A percentile compares a stretch with the other conserved stretches of the same genome.
Evolutionary conservation across 2,113 vertebrate genomes (phyloP).

Genomic region (Elephantulus edwardii): DNA sequence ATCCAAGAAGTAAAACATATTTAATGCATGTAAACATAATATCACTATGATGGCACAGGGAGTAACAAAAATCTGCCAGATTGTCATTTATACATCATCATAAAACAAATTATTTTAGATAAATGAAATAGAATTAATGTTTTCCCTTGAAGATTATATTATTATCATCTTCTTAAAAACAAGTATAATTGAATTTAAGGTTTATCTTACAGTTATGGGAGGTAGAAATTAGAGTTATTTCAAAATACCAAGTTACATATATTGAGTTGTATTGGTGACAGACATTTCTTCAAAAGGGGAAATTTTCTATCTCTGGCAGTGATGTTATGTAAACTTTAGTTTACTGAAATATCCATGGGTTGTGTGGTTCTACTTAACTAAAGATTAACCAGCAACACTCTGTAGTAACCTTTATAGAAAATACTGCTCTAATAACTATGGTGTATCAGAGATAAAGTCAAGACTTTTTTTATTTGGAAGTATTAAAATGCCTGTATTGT

Average conservation of each 20-base stretch:
- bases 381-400: neutral
- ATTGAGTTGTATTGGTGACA: neutral
- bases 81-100: conserved; percentile 43
- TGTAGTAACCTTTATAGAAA: neutral
- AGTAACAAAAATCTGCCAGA: neutral
- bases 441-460: neutral
- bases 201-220: neutral
- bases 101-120: conserved; percentile 48
- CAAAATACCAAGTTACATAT: conserved; percentile 42
- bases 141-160: conserved; percentile 32
- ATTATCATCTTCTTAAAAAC: conserved; percentile 38
- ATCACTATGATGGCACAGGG: neutral
- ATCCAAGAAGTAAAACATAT: neutral
- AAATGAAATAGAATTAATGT: conserved; percentile 30
- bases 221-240: conserved; percentile 54
- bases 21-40: neutral
- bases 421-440: conserved; percentile 5
- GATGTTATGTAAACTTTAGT: neutral
- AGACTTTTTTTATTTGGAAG: neutral
- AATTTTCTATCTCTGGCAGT: neutral
- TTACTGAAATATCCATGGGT: neutral
- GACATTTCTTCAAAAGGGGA: neutral
- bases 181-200: conserved; percentile 33
- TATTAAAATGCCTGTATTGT: neutral
- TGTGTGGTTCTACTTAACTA: conserved; percentile 2